Base-by-base conservation (phyloP, 2,888 invertebrate genomes). In the Eilema griseolum region DNA sequence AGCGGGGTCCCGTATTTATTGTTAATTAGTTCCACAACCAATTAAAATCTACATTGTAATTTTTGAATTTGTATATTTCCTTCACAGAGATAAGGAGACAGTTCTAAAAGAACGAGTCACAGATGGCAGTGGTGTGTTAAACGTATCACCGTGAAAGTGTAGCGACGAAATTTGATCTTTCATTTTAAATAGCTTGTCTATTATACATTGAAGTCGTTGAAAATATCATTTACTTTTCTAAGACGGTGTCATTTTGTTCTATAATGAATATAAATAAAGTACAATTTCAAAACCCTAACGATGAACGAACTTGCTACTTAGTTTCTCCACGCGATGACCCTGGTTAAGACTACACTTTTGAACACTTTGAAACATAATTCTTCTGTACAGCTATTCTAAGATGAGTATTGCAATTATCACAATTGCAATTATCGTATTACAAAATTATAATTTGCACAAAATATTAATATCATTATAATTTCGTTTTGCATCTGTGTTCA, bases 261-360 rank as follows among this genome's bases (percentile, higher is more conserved):
- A 52, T 52, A 52, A 52, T 52, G n/a, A 52, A 52, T 52, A 52
- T 52, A 52, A 52, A 52, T n/a, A 10, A 52, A 4, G 33, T 11
- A 37, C 52, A 1, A n/a, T n/a, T 52, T 52, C 10, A n/a, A 46
- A 52, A 20, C 46, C 46, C 16, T 46, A 46, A 52, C 52, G n/a
- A 52, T 52, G 10, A n/a, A n/a, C n/a, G n/a, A 52, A n/a, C n/a
- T 52, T 52, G 20, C 8, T 52, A n/a, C n/a, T 52, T 16, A 52
- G n/a, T 52, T 52, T n/a, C 52, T n/a, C 10, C n/a, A 52, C n/a
- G 52, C 20, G 20, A 7, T 2, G 52, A 52, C n/a, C 46, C 46
- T 20, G 31, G 46, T 46, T 20, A 70, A 70, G 16, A 72, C 65
- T 69, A 77, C 61, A 66, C 69, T 62, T 72, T 74, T 37, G 14